Percentiles rank a stretch among this genome's conserved stretches.
phyloP scores from a whole-genome alignment of 2,888 invertebrate species.

The Caenorhabditis imperialis region DNA sequence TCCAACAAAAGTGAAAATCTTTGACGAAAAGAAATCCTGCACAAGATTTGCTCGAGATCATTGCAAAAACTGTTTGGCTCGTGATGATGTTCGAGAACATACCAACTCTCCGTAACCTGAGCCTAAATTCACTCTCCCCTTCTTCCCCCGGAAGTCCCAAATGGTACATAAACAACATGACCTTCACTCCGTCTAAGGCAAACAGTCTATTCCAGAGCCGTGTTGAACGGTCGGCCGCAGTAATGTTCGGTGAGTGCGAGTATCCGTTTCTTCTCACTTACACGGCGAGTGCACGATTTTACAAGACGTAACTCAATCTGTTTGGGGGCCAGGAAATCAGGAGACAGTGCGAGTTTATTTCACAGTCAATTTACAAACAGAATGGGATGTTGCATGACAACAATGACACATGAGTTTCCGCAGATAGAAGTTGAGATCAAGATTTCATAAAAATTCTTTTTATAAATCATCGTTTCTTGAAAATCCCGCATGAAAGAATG shows the following conservation, averaged over 20 bases:
- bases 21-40: too few species aligned
- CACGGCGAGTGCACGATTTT: constrained; percentile 20
- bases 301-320: too few species aligned
- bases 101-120: constrained; percentile 36
- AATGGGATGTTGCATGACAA: too few species aligned
- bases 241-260: constrained; percentile 23
- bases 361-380: background rate
- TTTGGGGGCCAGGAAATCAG: background rate
- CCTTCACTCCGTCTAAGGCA: constrained; percentile 31
- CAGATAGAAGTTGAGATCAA: constrained; percentile 9
- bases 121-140: constrained; percentile 6
- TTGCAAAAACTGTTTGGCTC: constrained; percentile 35
- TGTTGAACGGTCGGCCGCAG: constrained; percentile 22
- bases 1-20: too few species aligned
- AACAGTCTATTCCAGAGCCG: constrained; percentile 40
- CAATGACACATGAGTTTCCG: constrained; percentile 39
- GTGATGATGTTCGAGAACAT: constrained; percentile 35
- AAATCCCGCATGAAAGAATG: constrained; percentile 66
- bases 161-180: constrained; percentile 50
- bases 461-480: constrained; percentile 46
- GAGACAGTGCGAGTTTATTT: constrained; percentile 18
- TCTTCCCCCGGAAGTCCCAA: constrained; percentile 28
- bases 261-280: constrained; percentile 10
- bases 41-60: too few species aligned
- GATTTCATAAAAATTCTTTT: background rate